phyloP scores from a whole-genome alignment of 1,140 invertebrate species.

The Sogatella furcifera region DNA sequence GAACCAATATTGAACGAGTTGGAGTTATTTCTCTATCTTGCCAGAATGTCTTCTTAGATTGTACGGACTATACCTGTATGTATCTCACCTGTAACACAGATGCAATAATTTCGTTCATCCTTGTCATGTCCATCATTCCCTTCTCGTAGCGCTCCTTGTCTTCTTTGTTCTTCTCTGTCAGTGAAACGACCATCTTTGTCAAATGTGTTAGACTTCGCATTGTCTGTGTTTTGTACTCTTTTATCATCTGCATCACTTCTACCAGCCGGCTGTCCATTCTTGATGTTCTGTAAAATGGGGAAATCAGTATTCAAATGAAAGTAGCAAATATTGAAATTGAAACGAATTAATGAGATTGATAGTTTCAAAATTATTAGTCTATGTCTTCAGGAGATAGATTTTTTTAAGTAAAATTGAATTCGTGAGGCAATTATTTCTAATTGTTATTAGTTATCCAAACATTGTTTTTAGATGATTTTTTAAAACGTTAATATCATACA shows the following conservation, averaged over 20 bases:
- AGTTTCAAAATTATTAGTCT: too few relatives aligned
- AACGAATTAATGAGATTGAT: too few relatives aligned
- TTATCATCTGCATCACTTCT: conserved; percentile 31
- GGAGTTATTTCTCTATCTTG: too few relatives aligned
- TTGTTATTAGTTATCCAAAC: too few relatives aligned
- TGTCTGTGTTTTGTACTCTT: conserved; percentile 22
- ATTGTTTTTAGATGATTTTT: too few relatives aligned
- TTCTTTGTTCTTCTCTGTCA: conserved; percentile 17
- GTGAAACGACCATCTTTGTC: conserved; percentile 17
- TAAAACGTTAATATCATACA: too few relatives aligned
- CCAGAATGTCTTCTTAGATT: too few relatives aligned
- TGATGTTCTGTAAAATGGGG: conserved; percentile 31
- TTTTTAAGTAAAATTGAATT: too few relatives aligned
- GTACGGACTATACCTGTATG: too few relatives aligned
- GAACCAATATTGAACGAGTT: too few relatives aligned
- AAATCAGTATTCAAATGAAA: neutral
- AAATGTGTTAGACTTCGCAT: conserved; percentile 17
- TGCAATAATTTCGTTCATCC: conserved; percentile 14
- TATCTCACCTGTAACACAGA: conserved; percentile 17
- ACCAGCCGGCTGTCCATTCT: conserved; percentile 35
- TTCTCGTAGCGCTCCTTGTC: conserved; percentile 13
- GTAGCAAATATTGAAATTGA: neutral
- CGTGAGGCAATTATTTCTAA: too few relatives aligned
- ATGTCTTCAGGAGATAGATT: too few relatives aligned
- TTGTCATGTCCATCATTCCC: neutral